These are phyloP conservation scores for Ophioderma brevispina DNA, from an alignment of 35 echinoderm and acorn worm species.

Conservation along the genomic window DNA sequence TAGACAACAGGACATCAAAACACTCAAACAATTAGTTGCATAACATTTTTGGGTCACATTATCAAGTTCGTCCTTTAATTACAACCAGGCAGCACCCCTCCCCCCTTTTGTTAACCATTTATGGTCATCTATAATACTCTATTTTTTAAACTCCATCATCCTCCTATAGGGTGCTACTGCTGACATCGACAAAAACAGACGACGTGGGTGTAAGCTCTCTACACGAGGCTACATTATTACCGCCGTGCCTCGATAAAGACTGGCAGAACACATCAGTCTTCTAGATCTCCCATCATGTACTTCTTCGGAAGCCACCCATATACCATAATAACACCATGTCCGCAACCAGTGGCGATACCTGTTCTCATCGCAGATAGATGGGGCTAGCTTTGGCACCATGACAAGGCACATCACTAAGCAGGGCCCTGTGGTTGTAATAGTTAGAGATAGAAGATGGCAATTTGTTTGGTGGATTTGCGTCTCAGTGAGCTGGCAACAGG, in stretches of 20 bases:
- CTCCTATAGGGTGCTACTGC: background rate
- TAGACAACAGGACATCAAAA: too few species aligned
- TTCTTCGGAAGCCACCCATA: constrained; percentile 79
- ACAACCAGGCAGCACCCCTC: too few species aligned
- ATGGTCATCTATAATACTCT: too few species aligned
- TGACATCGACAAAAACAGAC: background rate
- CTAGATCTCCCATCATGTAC: constrained; percentile 78
- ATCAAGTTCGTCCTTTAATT: too few species aligned
- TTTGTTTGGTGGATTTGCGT: constrained; percentile 91
- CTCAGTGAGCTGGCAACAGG: constrained; percentile 73
- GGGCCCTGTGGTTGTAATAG: constrained; percentile 75
- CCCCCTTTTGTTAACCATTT: too few species aligned
- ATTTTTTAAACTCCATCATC: too few species aligned
- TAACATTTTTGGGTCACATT: too few species aligned
- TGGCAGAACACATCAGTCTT: constrained; percentile 60
- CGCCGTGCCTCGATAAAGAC: constrained; percentile 50
- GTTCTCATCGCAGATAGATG: constrained; percentile 75
- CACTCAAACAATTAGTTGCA: too few species aligned
- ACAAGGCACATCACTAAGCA: constrained; percentile 56
- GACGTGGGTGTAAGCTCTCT: constrained; percentile 44
- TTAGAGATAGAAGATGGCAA: constrained; percentile 76
- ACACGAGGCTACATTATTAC: constrained; percentile 43
- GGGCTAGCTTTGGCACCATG: constrained; percentile 90
- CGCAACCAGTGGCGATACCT: constrained; percentile 67
- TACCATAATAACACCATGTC: constrained; percentile 74